Evolutionary conservation across 2,888 invertebrate genomes (phyloP), one percentile per base, ranked within the genome.

Genomic region (Drosophila limbata): DNA sequence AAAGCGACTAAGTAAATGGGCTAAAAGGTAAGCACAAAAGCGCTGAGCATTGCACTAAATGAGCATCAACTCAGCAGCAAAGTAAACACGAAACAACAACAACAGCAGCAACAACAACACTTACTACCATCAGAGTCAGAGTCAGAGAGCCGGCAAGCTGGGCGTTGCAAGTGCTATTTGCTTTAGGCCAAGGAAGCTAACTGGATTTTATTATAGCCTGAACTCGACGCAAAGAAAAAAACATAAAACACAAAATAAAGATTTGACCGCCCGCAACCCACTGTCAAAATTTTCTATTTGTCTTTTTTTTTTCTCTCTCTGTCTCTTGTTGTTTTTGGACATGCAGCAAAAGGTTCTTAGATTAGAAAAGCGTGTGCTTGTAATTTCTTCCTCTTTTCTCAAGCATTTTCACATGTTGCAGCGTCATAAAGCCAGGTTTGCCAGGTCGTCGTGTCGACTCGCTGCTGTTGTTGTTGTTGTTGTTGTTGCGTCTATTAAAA

Each of bases 351-450:
- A 87, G 86, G 88, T 89, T 89, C 84, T 80, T 81, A 89, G 88
- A 87, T 89, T 89, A 83, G 88, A 87, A 87, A 87, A 87, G 84
- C 87, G 88, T 87, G 87, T 87, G 87, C 81, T 78, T 80, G 88
- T 84, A 81, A 87, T 87, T 88, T 83, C 71, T 71, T 70, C 66
- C 31, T 42, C 82, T 77, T 45, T 77, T 45, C 82, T 79, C 74
- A 81, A 81, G 74, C 71, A 87, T 85, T 88, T 85, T 88, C 85
- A 85, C 85, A 85, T 85, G 85, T 83, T 85, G 80, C 80, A 79
- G 65, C 73, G 73, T 83, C 86, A 79, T 81, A 79, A 77, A 77
- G 77, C 75, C 65, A 28, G 28, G 47, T 48, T 63, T 55, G 68
- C 81, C 77, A 77, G 87, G 83, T 84, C 85, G 85, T 77, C 74